These are phyloP conservation scores for Nibea albiflora DNA, from an alignment of 2,113 vertebrate species.

Conservation along the genomic window DNA sequence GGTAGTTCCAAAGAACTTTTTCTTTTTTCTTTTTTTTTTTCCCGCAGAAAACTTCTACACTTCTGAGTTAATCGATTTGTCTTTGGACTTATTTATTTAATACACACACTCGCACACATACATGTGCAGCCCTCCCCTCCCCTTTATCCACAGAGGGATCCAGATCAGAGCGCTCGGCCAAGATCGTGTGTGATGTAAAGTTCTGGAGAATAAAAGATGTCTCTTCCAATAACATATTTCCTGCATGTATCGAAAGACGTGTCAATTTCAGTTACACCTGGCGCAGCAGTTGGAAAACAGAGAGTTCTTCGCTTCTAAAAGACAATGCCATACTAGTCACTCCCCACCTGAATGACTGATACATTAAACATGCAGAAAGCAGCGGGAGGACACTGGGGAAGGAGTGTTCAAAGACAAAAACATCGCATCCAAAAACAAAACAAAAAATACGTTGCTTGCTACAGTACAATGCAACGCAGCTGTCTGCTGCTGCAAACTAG, in stretches of 20 bases:
- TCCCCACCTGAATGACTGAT: conserved; percentile 84
- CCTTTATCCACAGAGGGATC: conserved; percentile 71
- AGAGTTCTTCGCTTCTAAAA: conserved; percentile 76
- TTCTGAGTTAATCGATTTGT: conserved; percentile 75
- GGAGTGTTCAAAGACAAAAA: conserved; percentile 80
- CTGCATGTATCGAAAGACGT: conserved; percentile 75
- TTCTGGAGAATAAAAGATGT: conserved; percentile 83
- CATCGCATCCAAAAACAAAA: conserved; percentile 66
- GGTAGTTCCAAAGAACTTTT: conserved; percentile 49
- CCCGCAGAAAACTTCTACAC: conserved; percentile 61
- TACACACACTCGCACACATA: conserved; percentile 50
- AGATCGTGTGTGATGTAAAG: conserved; percentile 81
- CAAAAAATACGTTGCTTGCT: conserved; percentile 51
- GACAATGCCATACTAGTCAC: conserved; percentile 79
- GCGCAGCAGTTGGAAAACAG: conserved; percentile 71
- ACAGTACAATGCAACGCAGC: conserved; percentile 48
- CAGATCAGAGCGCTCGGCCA: conserved; percentile 81
- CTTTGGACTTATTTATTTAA: conserved; percentile 76
- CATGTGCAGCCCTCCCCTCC: conserved; percentile 56
- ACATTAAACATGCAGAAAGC: conserved; percentile 84
- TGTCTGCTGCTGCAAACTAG: conserved; percentile 49
- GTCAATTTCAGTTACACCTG: conserved; percentile 85
- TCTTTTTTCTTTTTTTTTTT: conserved; percentile 49
- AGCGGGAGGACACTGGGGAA: conserved; percentile 76
- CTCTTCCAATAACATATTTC: conserved; percentile 82